Evolutionary conservation across 2,797 vertebrate genomes (phyloP), one percentile per base, ranked within the genome.

Genomic region (Podargus strigoides): DNA sequence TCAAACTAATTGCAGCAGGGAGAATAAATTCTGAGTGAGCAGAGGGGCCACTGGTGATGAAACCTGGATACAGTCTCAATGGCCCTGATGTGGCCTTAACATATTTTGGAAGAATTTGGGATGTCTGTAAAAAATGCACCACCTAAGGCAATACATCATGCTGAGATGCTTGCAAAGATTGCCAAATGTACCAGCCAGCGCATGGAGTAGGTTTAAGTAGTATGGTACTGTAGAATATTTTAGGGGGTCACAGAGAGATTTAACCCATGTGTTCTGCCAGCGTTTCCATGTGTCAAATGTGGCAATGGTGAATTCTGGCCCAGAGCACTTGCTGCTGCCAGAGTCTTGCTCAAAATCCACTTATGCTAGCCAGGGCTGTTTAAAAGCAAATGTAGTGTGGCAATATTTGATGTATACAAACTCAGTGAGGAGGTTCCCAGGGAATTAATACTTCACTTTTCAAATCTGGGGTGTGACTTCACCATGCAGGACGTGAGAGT

Each of bases 301-400:
- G 24, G 14, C n/a, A 27, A 15, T 5, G 42, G 42, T 20, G 67
- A 47, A 19, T 62, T 69, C 60, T 37, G 62, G 12, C 60, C 21
- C 34, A 47, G 32, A 20, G 67, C 49, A 16, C 16, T 64, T 82
- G 23, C 39, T 47, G 2, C 5, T 55, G 28, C 39, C 50, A 0
- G 5, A 41, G 50, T n/a, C 50, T 46, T 36, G 63, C 52, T 90
- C n/a, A 18, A 68, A 81, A 49, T 37, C 34, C 3, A 1, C 36
- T 66, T 23, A 14, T 0, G 3, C 24, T 77, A 0, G 3, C 37
- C 70, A 60, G 15, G 9, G 41, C 10, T n/a, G 20, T 72, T 85
- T 37, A 41, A 80, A 75, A 73, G 52, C 64, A 77, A 37, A 23
- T 39, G 19, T 14, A n/a, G 13, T 2, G 30, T 18, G 55, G 56